Base-by-base conservation (phyloP, 2,113 vertebrate genomes). In the Hydrochoerus hydrochaeris region DNA sequence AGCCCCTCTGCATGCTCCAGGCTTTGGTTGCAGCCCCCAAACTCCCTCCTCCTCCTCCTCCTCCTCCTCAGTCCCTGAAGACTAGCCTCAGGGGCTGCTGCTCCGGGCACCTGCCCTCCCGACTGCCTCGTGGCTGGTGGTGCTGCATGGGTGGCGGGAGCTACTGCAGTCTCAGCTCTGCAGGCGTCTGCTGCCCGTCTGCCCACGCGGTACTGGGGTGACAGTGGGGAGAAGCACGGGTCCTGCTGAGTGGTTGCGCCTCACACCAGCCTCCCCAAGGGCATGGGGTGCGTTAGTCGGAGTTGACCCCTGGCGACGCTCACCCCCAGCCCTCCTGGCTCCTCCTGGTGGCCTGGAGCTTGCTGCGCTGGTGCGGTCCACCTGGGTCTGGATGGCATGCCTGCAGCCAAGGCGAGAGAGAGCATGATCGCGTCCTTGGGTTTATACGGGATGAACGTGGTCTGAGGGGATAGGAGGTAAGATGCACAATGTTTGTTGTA, bases 391-490 rank as follows among this genome's bases (percentile, higher is more conserved):
- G 16, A 20, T n/a, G 35, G 35, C 67, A 6, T 35, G n/a, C 38
- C 28, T 30, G 12, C 28, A 13, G 63, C 63, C 10, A 4, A 65
- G 63, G 30, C 30, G 28, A n/a, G n/a, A 63, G 11, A 35, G n/a
- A 32, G 30, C 4, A 13, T 77, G 19, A 60, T 95, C 90, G 87
- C 69, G 44, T 95, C 91, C 7, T 82, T 78, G 46, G 28, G 41
- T 38, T 5, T 80, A 58, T 24, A 1, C 77, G 71, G 94, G 69
- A 44, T 57, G 86, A 91, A 58, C 19, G 26, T 38, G 49, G 6
- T 90, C 60, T 26, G 35, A 83, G 57, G 82, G 73, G 63, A 91
- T 96, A 38, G 93, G 83, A 86, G 90, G 32, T 73, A 71, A 60
- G 38, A 88, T 41, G 85, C n/a, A 57, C 67, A 58, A 44, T 58